phyloP scores from a whole-genome alignment of 2,797 vertebrate genomes.

The Typhlichthys eigenmanni region DNA sequence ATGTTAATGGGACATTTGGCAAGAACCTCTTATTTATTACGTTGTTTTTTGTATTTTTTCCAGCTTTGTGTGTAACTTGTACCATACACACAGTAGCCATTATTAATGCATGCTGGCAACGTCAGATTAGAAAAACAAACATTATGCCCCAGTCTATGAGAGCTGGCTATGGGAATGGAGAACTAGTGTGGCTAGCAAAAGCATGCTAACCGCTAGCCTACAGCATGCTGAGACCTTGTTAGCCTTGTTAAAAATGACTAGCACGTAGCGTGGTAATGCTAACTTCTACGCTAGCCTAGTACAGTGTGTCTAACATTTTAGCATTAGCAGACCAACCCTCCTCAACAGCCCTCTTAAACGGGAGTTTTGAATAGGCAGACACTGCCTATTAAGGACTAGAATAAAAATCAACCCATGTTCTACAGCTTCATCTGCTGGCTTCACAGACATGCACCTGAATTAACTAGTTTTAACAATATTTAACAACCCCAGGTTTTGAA shows the following conservation, averaged over 20 bases:
- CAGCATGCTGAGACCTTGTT: slow-evolving; percentile 54
- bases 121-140: slow-evolving; percentile 65
- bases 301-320: slow-evolving; percentile 23
- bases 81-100: slow-evolving; percentile 49
- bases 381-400: slow-evolving; percentile 24
- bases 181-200: slow-evolving; percentile 51
- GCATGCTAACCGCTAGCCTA: slow-evolving; percentile 58
- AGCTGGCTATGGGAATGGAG: slow-evolving; percentile 52
- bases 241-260: slow-evolving; percentile 41
- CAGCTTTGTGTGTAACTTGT: slow-evolving; percentile 53
- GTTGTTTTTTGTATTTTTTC: slow-evolving; percentile 34
- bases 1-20: slow-evolving; percentile 64
- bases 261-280: slow-evolving; percentile 31
- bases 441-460: slow-evolving; percentile 26
- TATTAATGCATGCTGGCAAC: slow-evolving; percentile 71
- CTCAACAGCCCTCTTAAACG: slow-evolving; percentile 23
- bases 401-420: neutral
- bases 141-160: slow-evolving; percentile 34
- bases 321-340: slow-evolving; percentile 43
- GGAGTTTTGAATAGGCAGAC: slow-evolving; percentile 28
- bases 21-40: slow-evolving; percentile 39
- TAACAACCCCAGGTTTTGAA: slow-evolving; percentile 15
- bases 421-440: slow-evolving; percentile 25
- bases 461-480: slow-evolving; percentile 7
- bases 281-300: slow-evolving; percentile 19